A percentile compares a stretch with the other conserved stretches of the same genome.
These are phyloP conservation scores for Odocoileus hemionus DNA, from an alignment of 2,113 vertebrate species.

Conservation along the genomic window DNA sequence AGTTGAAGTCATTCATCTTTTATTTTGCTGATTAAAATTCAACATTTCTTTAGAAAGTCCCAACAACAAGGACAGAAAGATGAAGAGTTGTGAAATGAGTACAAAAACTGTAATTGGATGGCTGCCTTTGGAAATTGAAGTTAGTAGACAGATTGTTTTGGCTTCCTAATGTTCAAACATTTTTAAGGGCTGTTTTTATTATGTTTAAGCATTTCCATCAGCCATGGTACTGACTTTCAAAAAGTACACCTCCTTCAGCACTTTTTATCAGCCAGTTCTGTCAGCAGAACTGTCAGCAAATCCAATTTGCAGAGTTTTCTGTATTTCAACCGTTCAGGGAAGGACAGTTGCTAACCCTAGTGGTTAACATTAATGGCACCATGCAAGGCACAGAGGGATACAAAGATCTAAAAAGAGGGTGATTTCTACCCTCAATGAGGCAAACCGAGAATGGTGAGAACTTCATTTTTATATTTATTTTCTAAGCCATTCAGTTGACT, in stretches of 20 bases:
- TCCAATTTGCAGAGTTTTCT: background rate
- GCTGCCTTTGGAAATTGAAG: slow-evolving; percentile 56
- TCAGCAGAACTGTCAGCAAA: background rate
- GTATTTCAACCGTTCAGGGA: background rate
- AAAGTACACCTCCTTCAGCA: background rate
- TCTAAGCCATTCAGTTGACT: background rate
- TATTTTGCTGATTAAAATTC: slow-evolving; percentile 46
- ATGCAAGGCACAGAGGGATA: background rate
- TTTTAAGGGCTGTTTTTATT: slow-evolving; percentile 43
- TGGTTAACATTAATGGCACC: background rate
- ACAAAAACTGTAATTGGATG: slow-evolving; percentile 8
- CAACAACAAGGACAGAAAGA: slow-evolving; percentile 9
- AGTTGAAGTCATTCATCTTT: slow-evolving; percentile 42
- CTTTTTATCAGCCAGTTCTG: background rate
- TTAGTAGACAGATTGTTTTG: slow-evolving; percentile 27
- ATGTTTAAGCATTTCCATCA: slow-evolving; percentile 17
- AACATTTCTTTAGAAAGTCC: background rate
- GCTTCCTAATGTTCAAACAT: slow-evolving; percentile 3
- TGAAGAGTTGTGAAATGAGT: slow-evolving; percentile 59
- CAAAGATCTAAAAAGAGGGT: background rate
- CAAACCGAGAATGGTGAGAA: background rate
- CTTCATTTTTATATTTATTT: background rate
- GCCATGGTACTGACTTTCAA: background rate
- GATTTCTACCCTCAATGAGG: background rate
- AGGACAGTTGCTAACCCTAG: background rate